Evolutionary conservation across 2,888 invertebrate species (phyloP).

Genomic region (Pammene fasciana): DNA sequence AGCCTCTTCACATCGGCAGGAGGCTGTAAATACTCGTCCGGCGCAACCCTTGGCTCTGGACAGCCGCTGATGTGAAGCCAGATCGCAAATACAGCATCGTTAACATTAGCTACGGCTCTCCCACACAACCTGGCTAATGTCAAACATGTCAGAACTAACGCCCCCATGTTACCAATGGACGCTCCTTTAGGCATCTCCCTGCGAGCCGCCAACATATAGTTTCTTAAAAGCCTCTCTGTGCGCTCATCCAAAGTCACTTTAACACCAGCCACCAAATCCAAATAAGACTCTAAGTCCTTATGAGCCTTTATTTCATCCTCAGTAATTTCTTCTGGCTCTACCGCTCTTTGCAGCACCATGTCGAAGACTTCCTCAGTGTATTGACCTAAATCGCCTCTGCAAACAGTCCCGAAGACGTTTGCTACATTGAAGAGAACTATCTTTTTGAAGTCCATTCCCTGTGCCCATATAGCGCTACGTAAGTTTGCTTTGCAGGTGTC

Average conservation of each 20-base stretch:
- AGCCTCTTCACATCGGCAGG: constrained; percentile 65
- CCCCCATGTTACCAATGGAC: constrained; percentile 64
- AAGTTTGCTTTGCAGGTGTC: constrained; percentile 57
- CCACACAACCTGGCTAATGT: constrained; percentile 72
- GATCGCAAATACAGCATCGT: constrained; percentile 74
- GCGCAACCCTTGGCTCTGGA: constrained; percentile 70
- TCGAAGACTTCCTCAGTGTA: constrained; percentile 66
- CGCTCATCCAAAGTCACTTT: constrained; percentile 58
- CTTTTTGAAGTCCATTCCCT: constrained; percentile 72
- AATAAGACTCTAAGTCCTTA: constrained; percentile 60
- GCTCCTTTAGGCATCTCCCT: constrained; percentile 63
- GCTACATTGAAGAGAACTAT: constrained; percentile 63
- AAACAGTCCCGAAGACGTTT: constrained; percentile 68
- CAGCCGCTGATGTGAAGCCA: constrained; percentile 73
- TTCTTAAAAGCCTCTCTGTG: constrained; percentile 62
- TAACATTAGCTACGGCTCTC: constrained; percentile 58
- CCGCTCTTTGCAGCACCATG: constrained; percentile 60
- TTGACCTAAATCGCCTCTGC: constrained; percentile 68
- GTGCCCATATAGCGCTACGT: constrained; percentile 71
- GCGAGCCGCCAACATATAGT: constrained; percentile 72
- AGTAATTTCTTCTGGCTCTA: constrained; percentile 51
- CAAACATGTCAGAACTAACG: constrained; percentile 61
- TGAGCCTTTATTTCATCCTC: constrained; percentile 60
- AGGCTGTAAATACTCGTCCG: constrained; percentile 70
- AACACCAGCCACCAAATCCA: constrained; percentile 66